Evolutionary conservation across 2,888 invertebrate genomes (phyloP).

Genomic region (Cecidostiba fungosa): DNA sequence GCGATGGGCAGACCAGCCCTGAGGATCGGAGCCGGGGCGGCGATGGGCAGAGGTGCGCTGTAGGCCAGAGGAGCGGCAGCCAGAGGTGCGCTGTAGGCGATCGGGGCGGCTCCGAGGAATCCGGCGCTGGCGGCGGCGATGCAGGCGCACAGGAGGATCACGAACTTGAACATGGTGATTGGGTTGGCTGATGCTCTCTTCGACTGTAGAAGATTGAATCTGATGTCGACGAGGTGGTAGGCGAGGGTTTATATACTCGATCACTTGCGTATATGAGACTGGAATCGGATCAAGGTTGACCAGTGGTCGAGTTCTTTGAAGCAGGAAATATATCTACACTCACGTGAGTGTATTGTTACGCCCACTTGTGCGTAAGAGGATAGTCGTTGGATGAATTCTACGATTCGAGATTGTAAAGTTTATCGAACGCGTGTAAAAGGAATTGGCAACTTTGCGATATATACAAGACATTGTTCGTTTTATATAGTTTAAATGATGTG

Average conservation of each 20-base stretch:
- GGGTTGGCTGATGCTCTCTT: background rate
- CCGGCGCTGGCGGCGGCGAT: constrained; percentile 48
- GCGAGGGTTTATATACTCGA: constrained; percentile 24
- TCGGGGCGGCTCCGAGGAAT: constrained; percentile 20
- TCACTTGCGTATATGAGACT: background rate
- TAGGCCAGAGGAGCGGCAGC: background rate
- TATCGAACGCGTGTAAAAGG: background rate
- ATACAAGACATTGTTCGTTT: no score
- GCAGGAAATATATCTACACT: background rate
- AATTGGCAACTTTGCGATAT: no score
- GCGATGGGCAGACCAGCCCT: constrained; percentile 5
- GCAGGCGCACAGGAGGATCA: constrained; percentile 42
- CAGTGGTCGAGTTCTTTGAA: background rate
- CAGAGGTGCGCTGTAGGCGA: constrained; percentile 11
- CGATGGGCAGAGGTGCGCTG: constrained; percentile 5
- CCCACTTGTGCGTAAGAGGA: background rate
- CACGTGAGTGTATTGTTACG: background rate
- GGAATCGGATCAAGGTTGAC: background rate
- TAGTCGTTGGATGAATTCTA: background rate
- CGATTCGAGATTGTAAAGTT: background rate
- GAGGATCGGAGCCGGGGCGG: constrained; percentile 20
- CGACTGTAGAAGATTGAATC: constrained; percentile 18
- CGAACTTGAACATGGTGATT: constrained; percentile 54
- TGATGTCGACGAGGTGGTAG: constrained; percentile 13
- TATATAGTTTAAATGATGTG: no score